Percentiles rank a stretch among this genome's conserved stretches.
phyloP scores from a whole-genome alignment of 2,888 invertebrate genomes.

The Marronus borbonicus region DNA sequence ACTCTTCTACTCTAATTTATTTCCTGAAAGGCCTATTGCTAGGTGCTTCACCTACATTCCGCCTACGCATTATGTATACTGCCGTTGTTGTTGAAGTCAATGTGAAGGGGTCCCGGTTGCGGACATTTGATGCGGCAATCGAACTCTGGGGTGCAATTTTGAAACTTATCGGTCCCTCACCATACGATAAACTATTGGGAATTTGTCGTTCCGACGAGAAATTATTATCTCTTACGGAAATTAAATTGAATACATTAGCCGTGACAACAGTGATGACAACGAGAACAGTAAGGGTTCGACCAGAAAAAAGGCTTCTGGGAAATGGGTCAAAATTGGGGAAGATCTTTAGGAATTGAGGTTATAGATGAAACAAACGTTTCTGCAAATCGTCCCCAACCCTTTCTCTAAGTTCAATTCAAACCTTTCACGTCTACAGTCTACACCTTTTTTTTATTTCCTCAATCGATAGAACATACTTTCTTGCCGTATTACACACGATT shows the following conservation, averaged over 20 bases:
- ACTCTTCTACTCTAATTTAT: slow-evolving; percentile 28
- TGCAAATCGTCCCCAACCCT: no score
- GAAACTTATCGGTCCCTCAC: slow-evolving; percentile 50
- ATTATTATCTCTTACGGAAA: slow-evolving; percentile 44
- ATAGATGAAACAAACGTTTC: no score
- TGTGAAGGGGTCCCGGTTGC: slow-evolving; percentile 14
- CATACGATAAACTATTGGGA: slow-evolving; percentile 43
- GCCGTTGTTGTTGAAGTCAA: slow-evolving; percentile 1
- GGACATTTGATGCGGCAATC: slow-evolving; percentile 63
- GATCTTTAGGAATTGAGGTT: no score
- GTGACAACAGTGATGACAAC: neutral
- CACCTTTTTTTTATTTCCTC: no score
- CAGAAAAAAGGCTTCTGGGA: no score
- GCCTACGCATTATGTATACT: neutral
- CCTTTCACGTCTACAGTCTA: no score
- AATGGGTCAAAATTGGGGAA: no score
- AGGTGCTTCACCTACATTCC: slow-evolving; percentile 24
- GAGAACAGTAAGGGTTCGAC: no score
- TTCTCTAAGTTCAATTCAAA: no score
- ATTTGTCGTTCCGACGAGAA: slow-evolving; percentile 35
- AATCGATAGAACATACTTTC: no score
- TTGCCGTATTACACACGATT: no score
- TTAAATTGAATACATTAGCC: slow-evolving; percentile 46
- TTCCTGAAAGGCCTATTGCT: slow-evolving; percentile 32
- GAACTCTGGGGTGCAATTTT: slow-evolving; percentile 62